Conservation (phyloP, 2,888 invertebrate species). For the Eretmocerus hayati region DNA sequence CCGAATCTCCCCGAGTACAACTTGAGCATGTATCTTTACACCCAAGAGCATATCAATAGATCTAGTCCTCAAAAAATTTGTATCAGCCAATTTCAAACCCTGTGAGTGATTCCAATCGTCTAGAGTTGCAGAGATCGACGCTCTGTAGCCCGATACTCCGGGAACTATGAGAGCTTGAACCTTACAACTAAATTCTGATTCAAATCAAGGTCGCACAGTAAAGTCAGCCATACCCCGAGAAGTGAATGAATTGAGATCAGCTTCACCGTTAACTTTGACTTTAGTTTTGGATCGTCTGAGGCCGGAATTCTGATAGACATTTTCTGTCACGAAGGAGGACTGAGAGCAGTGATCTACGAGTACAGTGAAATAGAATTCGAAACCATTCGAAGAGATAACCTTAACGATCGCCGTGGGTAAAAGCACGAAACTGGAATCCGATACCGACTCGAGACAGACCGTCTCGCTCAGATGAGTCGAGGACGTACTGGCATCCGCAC, state of each 20-base stretch:
- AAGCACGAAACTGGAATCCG: too few relatives aligned
- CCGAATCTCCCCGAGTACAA: too few relatives aligned
- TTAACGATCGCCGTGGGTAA: background rate
- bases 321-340: background rate
- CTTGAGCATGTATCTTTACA: background rate
- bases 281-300: background rate
- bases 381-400: background rate
- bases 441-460: too few relatives aligned
- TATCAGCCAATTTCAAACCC: background rate
- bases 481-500: too few relatives aligned
- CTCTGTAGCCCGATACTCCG: background rate
- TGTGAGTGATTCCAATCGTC: background rate
- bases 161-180: background rate
- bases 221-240: background rate
- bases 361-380: background rate
- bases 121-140: background rate
- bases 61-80: background rate
- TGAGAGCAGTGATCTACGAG: background rate
- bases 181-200: background rate
- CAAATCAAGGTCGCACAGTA: background rate
- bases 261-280: background rate
- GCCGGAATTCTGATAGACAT: background rate
- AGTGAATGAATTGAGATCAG: background rate
- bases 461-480: too few relatives aligned
- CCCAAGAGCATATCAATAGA: background rate